Conservation (phyloP, 2,888 invertebrate genomes). For the Halocaridina rubra region DNA sequence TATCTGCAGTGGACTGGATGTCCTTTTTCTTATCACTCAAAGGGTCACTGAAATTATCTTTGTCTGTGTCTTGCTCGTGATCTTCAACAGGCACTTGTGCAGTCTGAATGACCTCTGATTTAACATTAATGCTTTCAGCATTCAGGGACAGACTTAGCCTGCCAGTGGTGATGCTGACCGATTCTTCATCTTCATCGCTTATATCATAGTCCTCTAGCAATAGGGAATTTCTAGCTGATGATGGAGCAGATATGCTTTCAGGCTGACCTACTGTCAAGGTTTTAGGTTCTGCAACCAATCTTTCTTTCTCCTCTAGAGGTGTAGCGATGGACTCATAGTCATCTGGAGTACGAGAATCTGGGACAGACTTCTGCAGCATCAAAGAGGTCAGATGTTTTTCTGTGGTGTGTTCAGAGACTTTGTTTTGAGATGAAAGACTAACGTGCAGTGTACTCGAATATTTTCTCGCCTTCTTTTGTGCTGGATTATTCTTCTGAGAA, state of each 20-base stretch:
- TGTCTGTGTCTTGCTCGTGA: not conserved
- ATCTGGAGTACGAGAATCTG: not conserved
- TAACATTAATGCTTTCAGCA: conserved; percentile 39
- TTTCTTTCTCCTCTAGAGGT: not conserved
- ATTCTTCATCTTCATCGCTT: conserved; percentile 62
- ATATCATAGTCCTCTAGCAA: conserved; percentile 36
- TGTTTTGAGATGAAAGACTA: conserved; percentile 29
- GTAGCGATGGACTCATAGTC: not conserved
- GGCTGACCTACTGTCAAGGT: too few species aligned
- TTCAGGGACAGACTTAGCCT: conserved; percentile 53
- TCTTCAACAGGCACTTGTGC: conserved; percentile 35
- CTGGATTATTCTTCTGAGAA: not conserved
- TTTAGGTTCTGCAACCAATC: not conserved
- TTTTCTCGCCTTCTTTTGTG: conserved; percentile 18
- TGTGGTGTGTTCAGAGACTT: conserved; percentile 16
- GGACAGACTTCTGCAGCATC: not conserved
- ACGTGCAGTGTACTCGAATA: conserved; percentile 48
- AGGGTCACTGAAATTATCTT: conserved; percentile 36
- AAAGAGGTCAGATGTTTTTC: not conserved
- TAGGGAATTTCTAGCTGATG: conserved; percentile 23
- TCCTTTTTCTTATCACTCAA: conserved; percentile 54
- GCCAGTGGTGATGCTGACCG: conserved; percentile 59
- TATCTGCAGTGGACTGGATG: not conserved
- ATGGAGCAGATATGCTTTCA: conserved; percentile 33
- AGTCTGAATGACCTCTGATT: conserved; percentile 41